Base-by-base conservation (phyloP, 2,888 invertebrate genomes). In the Oligia latruncula region DNA sequence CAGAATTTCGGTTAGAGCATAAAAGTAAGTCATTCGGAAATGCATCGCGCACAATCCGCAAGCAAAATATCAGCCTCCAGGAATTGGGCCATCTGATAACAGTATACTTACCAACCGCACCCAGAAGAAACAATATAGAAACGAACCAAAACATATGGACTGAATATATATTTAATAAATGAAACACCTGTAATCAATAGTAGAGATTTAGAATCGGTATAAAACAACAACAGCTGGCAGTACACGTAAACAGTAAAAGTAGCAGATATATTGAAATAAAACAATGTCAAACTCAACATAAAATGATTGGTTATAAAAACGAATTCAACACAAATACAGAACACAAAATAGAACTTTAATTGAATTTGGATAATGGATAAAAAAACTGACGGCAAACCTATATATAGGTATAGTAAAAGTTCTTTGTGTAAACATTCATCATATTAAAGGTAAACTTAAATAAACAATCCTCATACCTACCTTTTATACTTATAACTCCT, bases 401-500 rank as follows among this genome's bases (percentile, higher is more conserved):
- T 13, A 8, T 11, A 20, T 5, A 20, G 17, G 4, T 35, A 20
- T 13, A 40, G 46, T 20, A 13, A 23, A 13, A 43, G 23, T 35
- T 17, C 1, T 65, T 20, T n/a, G 17, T 66, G 9, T 9, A 49
- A 46, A 76, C 13, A 29, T 74, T 15, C 13, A n/a, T 23, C 40
- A 49, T 40, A 66, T 55, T 58, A 52, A 58, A 65, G 23, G 20
- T 29, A 64, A 73, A 40, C 15, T 29, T 0, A 52, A 70, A 71
- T 13, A 55, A 66, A 40, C 40, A 65, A 29, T 17, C 5, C 23
- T 17, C 80, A 76, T 89, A 92, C 92, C 92, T 91, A 92, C 92
- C 92, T 92, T 87, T 86, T 90, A 62, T 77, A 75, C 81, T 84
- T 90, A 58, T 85, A 89, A 82, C 89, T 90, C 82, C 89, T 92